phyloP scores from a whole-genome alignment of 1,140 invertebrate species.

The Caenorhabditis briggsae region DNA sequence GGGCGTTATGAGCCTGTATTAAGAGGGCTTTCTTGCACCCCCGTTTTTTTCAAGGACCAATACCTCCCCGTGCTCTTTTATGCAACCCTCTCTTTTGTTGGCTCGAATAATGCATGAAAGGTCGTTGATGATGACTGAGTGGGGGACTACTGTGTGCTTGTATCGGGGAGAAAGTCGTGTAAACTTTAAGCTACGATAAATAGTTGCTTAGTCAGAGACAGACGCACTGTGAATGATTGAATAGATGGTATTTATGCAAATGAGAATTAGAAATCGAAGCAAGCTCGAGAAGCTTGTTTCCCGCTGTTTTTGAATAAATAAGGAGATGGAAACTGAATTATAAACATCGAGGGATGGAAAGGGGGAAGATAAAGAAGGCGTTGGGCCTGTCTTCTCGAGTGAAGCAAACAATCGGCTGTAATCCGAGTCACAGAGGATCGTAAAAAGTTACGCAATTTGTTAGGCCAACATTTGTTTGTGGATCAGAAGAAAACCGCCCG shows the following conservation, averaged over 20 bases:
- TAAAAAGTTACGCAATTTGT: constrained; percentile 42
- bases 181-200: constrained; percentile 16
- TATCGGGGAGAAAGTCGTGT: constrained; percentile 21
- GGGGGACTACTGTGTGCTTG: background rate
- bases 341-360: background rate
- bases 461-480: constrained; percentile 11
- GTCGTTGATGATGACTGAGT: constrained; percentile 46
- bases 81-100: constrained; percentile 37
- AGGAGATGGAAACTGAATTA: background rate
- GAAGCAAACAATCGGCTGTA: constrained; percentile 12
- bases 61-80: constrained; percentile 26
- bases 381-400: background rate
- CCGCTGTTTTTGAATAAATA: constrained; percentile 41
- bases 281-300: constrained; percentile 23
- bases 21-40: background rate
- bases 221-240: no score
- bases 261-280: constrained; percentile 14
- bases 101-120: constrained; percentile 45
- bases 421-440: constrained; percentile 28
- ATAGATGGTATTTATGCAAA: constrained; percentile 22
- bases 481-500: constrained; percentile 1
- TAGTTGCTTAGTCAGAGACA: background rate
- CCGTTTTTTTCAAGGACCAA: constrained; percentile 3
- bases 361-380: background rate
- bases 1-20: constrained; percentile 36